Evolutionary conservation across 1,140 invertebrate species (phyloP), one percentile per base, ranked within the genome.

Genomic region (Cydia amplana): DNA sequence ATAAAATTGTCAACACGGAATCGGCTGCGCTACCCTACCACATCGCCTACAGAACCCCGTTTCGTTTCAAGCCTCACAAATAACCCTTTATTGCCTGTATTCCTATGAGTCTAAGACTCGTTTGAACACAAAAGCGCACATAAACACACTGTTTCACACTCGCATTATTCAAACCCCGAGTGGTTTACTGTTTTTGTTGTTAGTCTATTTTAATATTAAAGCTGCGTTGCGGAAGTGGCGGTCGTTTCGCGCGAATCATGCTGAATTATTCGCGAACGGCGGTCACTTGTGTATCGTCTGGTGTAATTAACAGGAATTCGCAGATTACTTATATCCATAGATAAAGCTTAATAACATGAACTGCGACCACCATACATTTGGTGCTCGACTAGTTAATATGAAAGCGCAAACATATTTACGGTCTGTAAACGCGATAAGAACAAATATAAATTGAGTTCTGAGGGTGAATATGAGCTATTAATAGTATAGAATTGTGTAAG

Each of bases 211-310:
- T 84, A 85, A 87, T 85, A 86, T 86, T 81, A 81, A 81, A 81
- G 83, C 40, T 23, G 40, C 78, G 83, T 76, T 75, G n/a, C 83
- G 84, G 85, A 88, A 83, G 84, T 82, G 79, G 82, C 87, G 81
- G 80, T 85, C 84, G 85, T 90, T 87, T 80, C 82, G 86, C 82
- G 85, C 85, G 85, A 85, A 85, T 83, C 85, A 85, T 85, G 81
- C 81, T 88, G 82, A 90, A 88, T 88, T 87, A 85, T 89, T 88
- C 82, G 80, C 82, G 81, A 83, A 87, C 75, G 77, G 80, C 77
- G 77, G 75, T 77, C 79, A 83, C 79, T 81, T 81, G 81, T 78
- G 79, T 78, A 84, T 85, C 83, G 82, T 83, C 77, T 77, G 74
- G 77, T 74, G 18, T 75, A 67, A 74, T 76, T 72, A 76, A 72